These are phyloP conservation scores for Trididemnum clinides DNA, from an alignment of 23 tunicate genomes.

Conservation along the genomic window DNA sequence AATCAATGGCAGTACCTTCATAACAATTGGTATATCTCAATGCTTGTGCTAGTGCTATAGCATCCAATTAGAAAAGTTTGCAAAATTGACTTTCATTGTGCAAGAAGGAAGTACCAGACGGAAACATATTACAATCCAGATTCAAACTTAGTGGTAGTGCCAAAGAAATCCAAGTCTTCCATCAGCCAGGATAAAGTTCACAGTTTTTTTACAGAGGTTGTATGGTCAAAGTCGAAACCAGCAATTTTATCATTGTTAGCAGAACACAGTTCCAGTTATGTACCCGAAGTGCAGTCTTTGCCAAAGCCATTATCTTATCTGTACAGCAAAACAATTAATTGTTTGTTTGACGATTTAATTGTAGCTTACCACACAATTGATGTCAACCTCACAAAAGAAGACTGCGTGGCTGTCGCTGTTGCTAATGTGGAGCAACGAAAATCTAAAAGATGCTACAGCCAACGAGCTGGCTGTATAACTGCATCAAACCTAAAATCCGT, in stretches of 20 bases:
- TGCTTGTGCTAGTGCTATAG: too few relatives aligned
- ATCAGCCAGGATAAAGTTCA: too few relatives aligned
- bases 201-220: too few relatives aligned
- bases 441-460: background rate
- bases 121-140: too few relatives aligned
- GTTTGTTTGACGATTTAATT: background rate
- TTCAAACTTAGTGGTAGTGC: too few relatives aligned
- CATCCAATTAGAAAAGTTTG: too few relatives aligned
- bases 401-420: background rate
- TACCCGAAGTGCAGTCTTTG: background rate
- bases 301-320: background rate
- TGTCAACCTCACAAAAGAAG: background rate
- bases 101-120: too few relatives aligned
- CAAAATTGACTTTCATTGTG: too few relatives aligned
- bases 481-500: background rate
- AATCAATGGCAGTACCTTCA: too few relatives aligned
- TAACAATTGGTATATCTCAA: too few relatives aligned
- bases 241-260: background rate
- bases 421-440: background rate
- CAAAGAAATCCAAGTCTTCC: too few relatives aligned
- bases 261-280: background rate
- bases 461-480: background rate
- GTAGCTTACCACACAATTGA: background rate
- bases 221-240: too few relatives aligned
- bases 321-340: background rate